These are phyloP conservation scores for Merops nubicus DNA, from an alignment of 2,113 vertebrate species.

Conservation along the genomic window DNA sequence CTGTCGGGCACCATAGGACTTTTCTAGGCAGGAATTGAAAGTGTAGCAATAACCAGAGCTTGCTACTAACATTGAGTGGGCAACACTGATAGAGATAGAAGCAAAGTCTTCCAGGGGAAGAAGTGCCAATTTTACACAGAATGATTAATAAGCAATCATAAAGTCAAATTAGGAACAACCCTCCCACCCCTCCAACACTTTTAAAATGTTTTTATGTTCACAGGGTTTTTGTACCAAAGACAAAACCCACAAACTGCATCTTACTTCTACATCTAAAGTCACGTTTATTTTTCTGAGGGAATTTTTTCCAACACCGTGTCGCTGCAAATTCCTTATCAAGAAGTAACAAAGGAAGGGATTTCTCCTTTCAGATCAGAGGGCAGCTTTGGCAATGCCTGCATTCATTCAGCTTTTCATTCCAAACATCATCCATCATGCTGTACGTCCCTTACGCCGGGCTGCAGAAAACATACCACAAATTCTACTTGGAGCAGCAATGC, in stretches of 20 bases:
- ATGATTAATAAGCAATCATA: neutral
- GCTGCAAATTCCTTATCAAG: neutral
- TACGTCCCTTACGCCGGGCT: neutral
- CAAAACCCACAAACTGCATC: neutral
- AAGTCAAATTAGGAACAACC: neutral
- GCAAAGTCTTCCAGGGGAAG: neutral
- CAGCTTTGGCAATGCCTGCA: neutral
- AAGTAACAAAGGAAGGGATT: conserved; percentile 7
- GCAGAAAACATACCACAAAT: conserved; percentile 46
- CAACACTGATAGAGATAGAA: neutral
- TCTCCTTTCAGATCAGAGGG: neutral
- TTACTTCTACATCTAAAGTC: neutral
- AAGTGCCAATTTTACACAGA: neutral
- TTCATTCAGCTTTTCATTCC: conserved; percentile 43
- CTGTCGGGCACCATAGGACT: neutral
- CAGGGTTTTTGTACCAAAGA: neutral
- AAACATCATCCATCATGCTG: conserved; percentile 62
- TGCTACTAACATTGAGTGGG: neutral
- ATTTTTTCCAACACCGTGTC: neutral
- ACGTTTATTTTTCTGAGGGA: neutral
- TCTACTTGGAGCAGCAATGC: conserved; percentile 32
- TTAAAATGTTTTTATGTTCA: neutral
- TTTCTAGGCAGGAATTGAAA: neutral
- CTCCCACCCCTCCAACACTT: neutral
- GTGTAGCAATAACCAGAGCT: neutral